Evolutionary conservation across 2,113 vertebrate species (phyloP).

Genomic region (Zosterops japonicus): DNA sequence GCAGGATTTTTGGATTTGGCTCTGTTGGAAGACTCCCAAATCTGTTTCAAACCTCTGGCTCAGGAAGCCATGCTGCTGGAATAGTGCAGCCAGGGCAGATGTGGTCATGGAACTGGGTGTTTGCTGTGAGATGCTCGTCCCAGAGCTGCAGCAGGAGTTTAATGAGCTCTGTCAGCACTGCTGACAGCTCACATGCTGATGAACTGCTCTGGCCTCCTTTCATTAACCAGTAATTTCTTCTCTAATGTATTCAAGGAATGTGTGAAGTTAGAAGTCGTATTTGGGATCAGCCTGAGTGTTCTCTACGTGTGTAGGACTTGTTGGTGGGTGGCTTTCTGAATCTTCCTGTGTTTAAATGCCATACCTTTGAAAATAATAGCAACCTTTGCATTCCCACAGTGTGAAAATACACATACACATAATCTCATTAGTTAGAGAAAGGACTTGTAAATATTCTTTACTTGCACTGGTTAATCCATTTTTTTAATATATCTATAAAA

Average conservation of each 20-base stretch:
- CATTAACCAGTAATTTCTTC: not conserved
- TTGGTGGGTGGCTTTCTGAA: not conserved
- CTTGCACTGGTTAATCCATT: not conserved
- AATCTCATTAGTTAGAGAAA: not conserved
- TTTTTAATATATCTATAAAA: not conserved
- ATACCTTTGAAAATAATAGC: not conserved
- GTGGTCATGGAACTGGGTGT: not conserved
- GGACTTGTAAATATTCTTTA: not conserved
- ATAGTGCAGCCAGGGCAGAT: not conserved
- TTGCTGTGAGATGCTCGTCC: not conserved
- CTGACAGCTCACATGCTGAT: not conserved
- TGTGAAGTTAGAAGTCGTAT: not conserved
- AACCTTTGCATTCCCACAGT: not conserved
- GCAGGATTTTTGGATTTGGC: not conserved
- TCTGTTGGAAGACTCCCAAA: fast-evolving
- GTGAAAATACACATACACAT: not conserved
- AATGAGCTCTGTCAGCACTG: not conserved
- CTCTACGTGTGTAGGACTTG: not conserved
- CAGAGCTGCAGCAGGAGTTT: not conserved
- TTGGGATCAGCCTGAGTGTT: not conserved
- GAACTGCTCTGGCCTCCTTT: not conserved
- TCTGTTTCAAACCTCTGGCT: not conserved
- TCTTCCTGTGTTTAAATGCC: not conserved
- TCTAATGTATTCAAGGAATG: not conserved
- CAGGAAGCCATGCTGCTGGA: not conserved